A percentile compares a stretch with the other conserved stretches of the same genome.
Evolutionary conservation across 2,113 vertebrate species (phyloP).

Genomic region (Marmota flaviventris): DNA sequence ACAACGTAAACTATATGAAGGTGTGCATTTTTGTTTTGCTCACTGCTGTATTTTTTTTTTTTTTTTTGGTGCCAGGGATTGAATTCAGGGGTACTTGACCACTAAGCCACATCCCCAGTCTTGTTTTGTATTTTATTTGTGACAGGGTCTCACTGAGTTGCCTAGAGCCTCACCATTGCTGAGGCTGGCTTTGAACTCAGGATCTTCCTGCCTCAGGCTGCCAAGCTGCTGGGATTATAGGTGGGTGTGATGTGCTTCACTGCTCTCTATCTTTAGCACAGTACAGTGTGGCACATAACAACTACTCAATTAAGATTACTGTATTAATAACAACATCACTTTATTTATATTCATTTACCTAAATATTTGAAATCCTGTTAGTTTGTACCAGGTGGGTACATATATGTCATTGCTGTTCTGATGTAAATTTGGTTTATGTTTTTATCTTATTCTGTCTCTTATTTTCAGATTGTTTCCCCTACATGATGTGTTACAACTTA

Average conservation of each 20-base stretch:
- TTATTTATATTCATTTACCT: constrained; percentile 11
- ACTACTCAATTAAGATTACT: constrained; percentile 16
- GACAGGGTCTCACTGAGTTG: no score
- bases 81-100: no score
- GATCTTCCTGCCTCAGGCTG: no score
- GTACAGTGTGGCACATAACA: not conserved
- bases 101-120: no score
- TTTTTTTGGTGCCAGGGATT: no score
- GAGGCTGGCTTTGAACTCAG: no score
- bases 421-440: constrained; percentile 34
- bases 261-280: constrained; percentile 9
- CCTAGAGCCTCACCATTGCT: no score
- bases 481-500: constrained; percentile 76
- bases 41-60: not conserved
- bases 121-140: no score
- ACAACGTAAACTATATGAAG: not conserved
- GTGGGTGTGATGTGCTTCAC: no score
- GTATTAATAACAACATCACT: constrained; percentile 26
- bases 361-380: constrained; percentile 7
- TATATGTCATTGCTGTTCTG: not conserved
- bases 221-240: no score
- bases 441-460: constrained; percentile 49
- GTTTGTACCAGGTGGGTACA: not conserved
- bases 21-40: constrained; percentile 1
- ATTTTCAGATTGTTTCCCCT: constrained; percentile 63